A percentile compares a stretch with the other conserved stretches of the same genome.
These are phyloP conservation scores for Microtus californicus DNA, from an alignment of 2,797 vertebrate species.

Conservation along the genomic window DNA sequence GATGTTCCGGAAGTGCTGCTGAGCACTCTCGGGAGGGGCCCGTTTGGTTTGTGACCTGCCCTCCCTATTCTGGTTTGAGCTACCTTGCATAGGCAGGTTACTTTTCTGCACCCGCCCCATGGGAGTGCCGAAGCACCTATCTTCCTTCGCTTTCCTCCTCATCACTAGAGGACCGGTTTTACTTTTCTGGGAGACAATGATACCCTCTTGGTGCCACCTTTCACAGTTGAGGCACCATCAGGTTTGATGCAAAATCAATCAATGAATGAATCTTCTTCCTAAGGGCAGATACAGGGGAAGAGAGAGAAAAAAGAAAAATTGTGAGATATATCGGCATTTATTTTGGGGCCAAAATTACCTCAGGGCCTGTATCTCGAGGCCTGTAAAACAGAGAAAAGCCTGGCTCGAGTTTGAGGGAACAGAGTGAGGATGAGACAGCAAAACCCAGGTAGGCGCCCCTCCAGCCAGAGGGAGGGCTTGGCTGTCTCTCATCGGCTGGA, in stretches of 20 bases:
- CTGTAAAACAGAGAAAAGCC: too few relatives aligned
- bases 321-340: not conserved
- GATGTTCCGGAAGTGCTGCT: conserved; percentile 57
- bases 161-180: conserved; percentile 33
- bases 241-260: conserved; percentile 7
- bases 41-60: not conserved
- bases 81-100: not conserved
- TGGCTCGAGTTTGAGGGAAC: too few relatives aligned
- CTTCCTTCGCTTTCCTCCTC: conserved; percentile 14
- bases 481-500: too few relatives aligned
- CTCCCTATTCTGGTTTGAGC: not conserved
- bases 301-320: not conserved
- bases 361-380: too few relatives aligned
- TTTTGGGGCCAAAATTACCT: too few relatives aligned
- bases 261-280: conserved; percentile 55
- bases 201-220: not conserved
- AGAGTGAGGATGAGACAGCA: too few relatives aligned
- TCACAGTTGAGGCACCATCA: conserved; percentile 3
- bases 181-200: conserved; percentile 31
- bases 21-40: conserved; percentile 33
- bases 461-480: too few relatives aligned
- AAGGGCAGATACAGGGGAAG: not conserved
- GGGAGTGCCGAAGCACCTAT: not conserved
- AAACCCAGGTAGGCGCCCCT: too few relatives aligned
- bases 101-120: not conserved